Percentiles rank a stretch among this genome's conserved stretches.
Evolutionary conservation across 2,797 vertebrate species (phyloP).

Genomic region (Kryptopterus vitreolus): DNA sequence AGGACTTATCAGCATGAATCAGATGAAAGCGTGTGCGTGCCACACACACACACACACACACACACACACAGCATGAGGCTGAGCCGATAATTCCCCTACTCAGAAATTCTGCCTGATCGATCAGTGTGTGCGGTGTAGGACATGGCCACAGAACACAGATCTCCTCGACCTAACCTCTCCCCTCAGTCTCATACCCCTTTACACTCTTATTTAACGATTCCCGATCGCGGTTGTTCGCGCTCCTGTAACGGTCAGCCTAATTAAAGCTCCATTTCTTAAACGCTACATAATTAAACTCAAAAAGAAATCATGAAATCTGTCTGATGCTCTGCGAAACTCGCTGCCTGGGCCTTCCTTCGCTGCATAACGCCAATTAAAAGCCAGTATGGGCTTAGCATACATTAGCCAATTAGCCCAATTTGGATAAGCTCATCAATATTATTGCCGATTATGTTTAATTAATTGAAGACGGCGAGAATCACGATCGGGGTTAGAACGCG

Average conservation of each 20-base stretch:
- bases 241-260: not conserved
- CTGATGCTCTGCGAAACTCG: not conserved
- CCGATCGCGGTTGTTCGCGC: not conserved
- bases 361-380: not conserved
- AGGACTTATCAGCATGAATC: not conserved
- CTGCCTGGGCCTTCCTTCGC: not conserved
- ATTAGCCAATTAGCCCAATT: not conserved
- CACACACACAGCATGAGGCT: no score
- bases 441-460: slow-evolving; percentile 10
- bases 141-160: slow-evolving; percentile 6
- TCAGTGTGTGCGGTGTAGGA: not conserved
- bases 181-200: not conserved
- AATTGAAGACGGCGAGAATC: not conserved
- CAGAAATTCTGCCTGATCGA: slow-evolving; percentile 22
- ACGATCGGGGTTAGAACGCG: not conserved
- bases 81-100: slow-evolving; percentile 21
- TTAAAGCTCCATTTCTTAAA: not conserved
- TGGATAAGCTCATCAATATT: not conserved
- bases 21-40: not conserved
- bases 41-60: not conserved
- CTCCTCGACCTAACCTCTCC: slow-evolving; percentile 11
- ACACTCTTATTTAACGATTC: not conserved
- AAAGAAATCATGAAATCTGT: not conserved
- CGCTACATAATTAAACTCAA: not conserved
- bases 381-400: not conserved